phyloP scores from a whole-genome alignment of 2,797 vertebrate species.

The Trichosurus vulpecula region DNA sequence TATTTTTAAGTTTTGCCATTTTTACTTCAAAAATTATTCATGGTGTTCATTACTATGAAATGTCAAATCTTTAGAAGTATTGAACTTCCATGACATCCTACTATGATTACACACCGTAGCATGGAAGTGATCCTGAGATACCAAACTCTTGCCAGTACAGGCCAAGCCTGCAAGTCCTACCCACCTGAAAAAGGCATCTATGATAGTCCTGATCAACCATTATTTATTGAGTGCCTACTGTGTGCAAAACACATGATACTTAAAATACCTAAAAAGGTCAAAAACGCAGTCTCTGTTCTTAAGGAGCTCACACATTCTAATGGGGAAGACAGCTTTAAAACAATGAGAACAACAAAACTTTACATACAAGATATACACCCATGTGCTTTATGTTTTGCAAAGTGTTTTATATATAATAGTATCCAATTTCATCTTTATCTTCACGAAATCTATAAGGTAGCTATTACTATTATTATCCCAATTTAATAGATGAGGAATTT shows the following conservation, averaged over 20 bases:
- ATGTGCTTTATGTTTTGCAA: background rate
- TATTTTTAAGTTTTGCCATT: background rate
- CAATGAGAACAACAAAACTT: background rate
- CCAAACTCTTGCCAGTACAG: background rate
- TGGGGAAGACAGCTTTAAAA: background rate
- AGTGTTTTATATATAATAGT: background rate
- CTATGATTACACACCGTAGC: background rate
- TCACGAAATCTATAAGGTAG: background rate
- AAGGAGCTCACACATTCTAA: background rate
- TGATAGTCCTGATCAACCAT: background rate
- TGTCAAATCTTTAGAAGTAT: background rate
- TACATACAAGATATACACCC: background rate
- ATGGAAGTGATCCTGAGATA: background rate
- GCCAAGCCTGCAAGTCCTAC: background rate
- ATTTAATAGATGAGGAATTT: background rate
- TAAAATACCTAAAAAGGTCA: background rate
- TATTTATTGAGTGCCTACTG: background rate
- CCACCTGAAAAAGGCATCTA: background rate
- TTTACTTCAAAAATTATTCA: background rate
- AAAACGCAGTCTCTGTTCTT: background rate
- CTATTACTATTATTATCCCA: background rate
- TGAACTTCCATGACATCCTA: background rate
- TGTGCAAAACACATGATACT: background rate
- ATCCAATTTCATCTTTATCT: background rate
- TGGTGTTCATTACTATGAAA: background rate